These are phyloP conservation scores for Dendronephthya gigantea DNA, from an alignment of 64 coral and sea anemone species.

Conservation along the genomic window DNA sequence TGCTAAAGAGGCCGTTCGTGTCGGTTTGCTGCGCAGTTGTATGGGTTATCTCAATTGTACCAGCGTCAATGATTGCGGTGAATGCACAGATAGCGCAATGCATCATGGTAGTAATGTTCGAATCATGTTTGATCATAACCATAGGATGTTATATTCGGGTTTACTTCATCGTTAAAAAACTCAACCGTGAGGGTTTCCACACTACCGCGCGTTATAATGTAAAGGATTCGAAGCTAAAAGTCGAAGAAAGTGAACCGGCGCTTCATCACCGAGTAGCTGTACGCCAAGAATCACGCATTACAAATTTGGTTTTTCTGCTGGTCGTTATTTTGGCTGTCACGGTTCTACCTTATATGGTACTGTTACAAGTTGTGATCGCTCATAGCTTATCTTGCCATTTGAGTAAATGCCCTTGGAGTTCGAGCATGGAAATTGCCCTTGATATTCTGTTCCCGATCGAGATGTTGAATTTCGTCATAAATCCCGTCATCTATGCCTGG, in stretches of 20 bases:
- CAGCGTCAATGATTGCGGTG: neutral
- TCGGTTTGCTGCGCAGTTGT: neutral
- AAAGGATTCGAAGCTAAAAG: neutral
- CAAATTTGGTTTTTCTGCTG: neutral
- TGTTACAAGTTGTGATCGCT: neutral
- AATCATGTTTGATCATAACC: neutral
- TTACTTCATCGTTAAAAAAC: neutral
- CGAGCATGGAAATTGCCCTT: neutral
- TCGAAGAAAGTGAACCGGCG: neutral
- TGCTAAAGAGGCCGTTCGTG: neutral
- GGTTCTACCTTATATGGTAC: neutral
- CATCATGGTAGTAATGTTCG: neutral
- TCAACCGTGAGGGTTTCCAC: neutral
- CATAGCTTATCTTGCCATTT: neutral
- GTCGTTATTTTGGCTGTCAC: neutral
- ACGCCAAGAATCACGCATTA: neutral
- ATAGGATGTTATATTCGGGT: neutral
- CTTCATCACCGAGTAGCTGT: conserved; percentile 3
- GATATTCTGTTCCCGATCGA: neutral
- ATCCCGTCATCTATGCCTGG: neutral
- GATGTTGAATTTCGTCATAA: neutral
- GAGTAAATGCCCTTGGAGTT: neutral
- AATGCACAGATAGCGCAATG: neutral
- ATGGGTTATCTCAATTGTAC: neutral
- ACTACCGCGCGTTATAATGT: neutral